Conservation (phyloP, 2,113 vertebrate species). For the Eupsittula cactorum region DNA sequence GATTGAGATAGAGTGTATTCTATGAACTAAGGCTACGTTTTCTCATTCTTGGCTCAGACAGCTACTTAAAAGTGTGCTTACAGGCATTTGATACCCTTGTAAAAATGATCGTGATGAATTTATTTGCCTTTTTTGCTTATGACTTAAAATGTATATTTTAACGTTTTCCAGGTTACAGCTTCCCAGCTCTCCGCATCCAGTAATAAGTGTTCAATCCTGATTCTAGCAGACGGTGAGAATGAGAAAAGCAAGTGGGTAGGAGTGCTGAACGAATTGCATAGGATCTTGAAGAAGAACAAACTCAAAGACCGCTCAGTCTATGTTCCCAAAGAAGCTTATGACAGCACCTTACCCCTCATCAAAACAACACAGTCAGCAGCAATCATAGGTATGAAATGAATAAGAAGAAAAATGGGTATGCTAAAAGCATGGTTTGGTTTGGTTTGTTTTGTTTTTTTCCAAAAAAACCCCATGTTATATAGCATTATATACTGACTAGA, state of each 20-base stretch:
- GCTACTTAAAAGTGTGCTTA: neutral
- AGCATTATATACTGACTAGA: neutral
- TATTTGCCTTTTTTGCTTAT: neutral
- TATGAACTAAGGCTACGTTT: neutral
- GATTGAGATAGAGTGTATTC: neutral
- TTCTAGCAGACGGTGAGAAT: constrained; percentile 93
- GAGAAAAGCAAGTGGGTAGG: constrained; percentile 97
- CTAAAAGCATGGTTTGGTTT: neutral
- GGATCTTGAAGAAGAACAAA: constrained; percentile 97
- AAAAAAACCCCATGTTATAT: accelerated
- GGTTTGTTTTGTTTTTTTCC: no score
- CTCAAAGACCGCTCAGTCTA: constrained; percentile 97
- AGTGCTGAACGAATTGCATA: constrained; percentile 91
- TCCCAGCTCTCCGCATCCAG: constrained; percentile 90
- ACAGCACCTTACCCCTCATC: constrained; percentile 96
- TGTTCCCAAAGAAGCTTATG: constrained; percentile 96
- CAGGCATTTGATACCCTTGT: neutral
- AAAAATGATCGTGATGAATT: neutral
- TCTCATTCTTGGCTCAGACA: neutral
- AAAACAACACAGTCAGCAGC: constrained; percentile 96
- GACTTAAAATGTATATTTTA: neutral
- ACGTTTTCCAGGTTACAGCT: constrained; percentile 86
- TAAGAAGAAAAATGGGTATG: neutral
- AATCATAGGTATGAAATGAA: constrained; percentile 80
- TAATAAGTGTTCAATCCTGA: constrained; percentile 92